Percentiles rank a stretch among this genome's conserved stretches.
phyloP scores from a whole-genome alignment of 2,113 vertebrate species.

The Megalops atlanticus region DNA sequence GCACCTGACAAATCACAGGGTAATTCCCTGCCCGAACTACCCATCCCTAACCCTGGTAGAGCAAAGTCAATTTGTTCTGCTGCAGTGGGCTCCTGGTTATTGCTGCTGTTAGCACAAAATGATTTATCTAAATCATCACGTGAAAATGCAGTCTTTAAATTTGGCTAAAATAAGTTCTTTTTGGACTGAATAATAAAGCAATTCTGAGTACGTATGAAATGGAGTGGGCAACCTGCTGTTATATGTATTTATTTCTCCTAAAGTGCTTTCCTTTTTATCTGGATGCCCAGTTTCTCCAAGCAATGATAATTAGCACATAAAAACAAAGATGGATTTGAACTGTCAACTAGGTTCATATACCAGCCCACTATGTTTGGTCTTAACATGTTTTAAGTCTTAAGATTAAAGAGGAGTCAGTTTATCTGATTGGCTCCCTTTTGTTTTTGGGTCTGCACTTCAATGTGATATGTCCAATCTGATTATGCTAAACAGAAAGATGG shows the following conservation, averaged over 20 bases:
- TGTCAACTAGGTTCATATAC: conserved; percentile 64
- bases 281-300: conserved; percentile 66
- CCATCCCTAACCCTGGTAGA: too few species aligned
- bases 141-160: conserved; percentile 43
- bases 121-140: conserved; percentile 30
- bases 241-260: conserved; percentile 57
- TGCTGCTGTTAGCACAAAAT: not conserved
- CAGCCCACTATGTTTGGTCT: conserved; percentile 63
- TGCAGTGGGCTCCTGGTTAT: too few species aligned
- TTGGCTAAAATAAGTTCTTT: conserved; percentile 22
- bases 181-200: conserved; percentile 58
- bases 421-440: conserved; percentile 73
- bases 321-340: conserved; percentile 65
- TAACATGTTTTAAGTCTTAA: conserved; percentile 59
- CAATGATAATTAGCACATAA: conserved; percentile 70
- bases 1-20: too few species aligned
- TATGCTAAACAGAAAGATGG: conserved; percentile 41
- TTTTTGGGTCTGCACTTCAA: conserved; percentile 59
- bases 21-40: too few species aligned
- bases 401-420: conserved; percentile 56
- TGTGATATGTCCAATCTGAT: conserved; percentile 64
- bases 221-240: conserved; percentile 55
- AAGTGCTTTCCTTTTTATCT: conserved; percentile 57
- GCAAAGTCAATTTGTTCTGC: too few species aligned
- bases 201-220: conserved; percentile 64